phyloP scores from a whole-genome alignment of 2,888 invertebrate species.

The Monochamus alternatus region DNA sequence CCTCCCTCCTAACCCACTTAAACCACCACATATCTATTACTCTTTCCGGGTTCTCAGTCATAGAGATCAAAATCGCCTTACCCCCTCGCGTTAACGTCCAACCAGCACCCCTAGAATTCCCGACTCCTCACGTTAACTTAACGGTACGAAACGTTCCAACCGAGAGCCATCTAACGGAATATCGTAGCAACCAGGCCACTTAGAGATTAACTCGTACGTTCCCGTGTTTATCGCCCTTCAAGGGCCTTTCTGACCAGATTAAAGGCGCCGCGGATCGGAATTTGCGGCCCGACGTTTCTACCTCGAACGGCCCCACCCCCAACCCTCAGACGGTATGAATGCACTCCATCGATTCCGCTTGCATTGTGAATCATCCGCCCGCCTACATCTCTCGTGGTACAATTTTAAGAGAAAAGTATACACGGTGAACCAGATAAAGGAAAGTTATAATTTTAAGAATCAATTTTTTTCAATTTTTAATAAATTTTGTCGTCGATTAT shows the following conservation, averaged over 20 bases:
- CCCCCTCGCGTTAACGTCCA: no score
- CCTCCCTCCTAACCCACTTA: no score
- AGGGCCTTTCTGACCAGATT: background rate
- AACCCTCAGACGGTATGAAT: conserved; percentile 1
- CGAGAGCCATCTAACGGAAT: background rate
- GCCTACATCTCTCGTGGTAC: no score
- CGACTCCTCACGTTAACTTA: background rate
- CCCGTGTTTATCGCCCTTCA: background rate
- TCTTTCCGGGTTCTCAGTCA: no score
- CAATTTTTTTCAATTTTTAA: no score
- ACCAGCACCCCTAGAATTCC: no score
- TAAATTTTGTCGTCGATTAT: no score
- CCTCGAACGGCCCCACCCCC: background rate
- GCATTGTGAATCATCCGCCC: background rate
- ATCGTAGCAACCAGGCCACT: background rate
- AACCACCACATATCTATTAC: no score
- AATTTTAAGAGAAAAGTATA: no score
- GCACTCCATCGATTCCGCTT: conserved; percentile 5
- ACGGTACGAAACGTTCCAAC: background rate
- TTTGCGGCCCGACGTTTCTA: background rate
- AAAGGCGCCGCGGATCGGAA: conserved; percentile 1
- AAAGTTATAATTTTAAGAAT: no score
- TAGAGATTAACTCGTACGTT: conserved; percentile 15
- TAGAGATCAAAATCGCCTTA: no score
- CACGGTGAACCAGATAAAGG: no score